phyloP scores from a whole-genome alignment of 2,113 vertebrate genomes.

The Recurvirostra avosetta region DNA sequence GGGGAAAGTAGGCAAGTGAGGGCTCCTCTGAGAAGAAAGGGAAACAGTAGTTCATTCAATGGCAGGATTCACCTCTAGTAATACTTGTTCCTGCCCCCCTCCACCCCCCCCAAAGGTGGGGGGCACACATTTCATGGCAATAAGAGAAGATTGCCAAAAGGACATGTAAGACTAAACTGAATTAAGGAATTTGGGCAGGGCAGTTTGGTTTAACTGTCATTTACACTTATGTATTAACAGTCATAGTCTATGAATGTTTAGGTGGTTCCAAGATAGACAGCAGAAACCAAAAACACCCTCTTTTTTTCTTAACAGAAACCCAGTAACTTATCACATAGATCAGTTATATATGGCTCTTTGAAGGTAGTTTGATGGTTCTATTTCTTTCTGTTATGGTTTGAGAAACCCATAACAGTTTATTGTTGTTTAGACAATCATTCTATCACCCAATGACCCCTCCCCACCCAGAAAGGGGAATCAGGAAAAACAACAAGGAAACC shows the following conservation, averaged over 20 bases:
- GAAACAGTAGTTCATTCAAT: background rate
- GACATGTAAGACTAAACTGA: background rate
- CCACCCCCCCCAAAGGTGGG: background rate
- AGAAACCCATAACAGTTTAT: too few relatives aligned
- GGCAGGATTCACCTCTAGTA: background rate
- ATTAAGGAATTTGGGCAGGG: background rate
- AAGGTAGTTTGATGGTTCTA: background rate
- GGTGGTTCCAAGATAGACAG: background rate
- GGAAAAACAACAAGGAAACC: too few relatives aligned
- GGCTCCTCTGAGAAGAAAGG: background rate
- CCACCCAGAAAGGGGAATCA: too few relatives aligned
- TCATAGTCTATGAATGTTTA: background rate
- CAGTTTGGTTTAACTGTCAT: background rate
- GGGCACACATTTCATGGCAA: background rate
- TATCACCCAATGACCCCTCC: too few relatives aligned
- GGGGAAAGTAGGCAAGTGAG: background rate
- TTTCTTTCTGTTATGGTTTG: background rate
- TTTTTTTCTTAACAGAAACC: background rate
- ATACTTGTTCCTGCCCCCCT: background rate
- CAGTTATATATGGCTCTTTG: rapidly evolving
- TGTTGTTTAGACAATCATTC: too few relatives aligned
- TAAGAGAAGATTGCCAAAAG: background rate
- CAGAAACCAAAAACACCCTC: background rate
- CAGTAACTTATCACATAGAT: background rate
- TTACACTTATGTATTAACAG: background rate